Base-by-base conservation (phyloP, 2,888 invertebrate species). In the Aphidoletes aphidimyza region DNA sequence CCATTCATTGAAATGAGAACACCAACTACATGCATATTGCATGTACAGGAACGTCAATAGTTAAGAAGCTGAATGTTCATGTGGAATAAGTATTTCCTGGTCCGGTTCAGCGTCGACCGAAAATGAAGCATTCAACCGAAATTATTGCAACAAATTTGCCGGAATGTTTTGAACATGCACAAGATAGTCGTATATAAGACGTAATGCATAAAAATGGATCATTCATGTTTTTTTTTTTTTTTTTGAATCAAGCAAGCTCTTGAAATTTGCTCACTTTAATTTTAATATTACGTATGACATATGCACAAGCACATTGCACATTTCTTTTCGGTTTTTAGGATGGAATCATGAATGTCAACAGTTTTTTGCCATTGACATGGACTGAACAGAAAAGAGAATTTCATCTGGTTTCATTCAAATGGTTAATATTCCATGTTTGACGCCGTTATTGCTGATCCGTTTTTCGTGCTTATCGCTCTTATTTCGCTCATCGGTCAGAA, bases 1-100 rank as follows among this genome's bases (percentile, higher is more conserved):
- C 9, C 69, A 69, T 6, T 17, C 54, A 69, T 30, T 30, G 69
- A 69, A 69, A 69, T 69, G 69, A 14, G 69, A 69, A 30, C 69
- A 30, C 69, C n/a, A 30, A 69, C 8, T 34, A 30, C 69, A 69
- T 30, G 69, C 30, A 69, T 6, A 8, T 14, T 14, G 34, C 34
- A 30, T 30, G 9, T 69, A 30, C 3, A 26, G 54, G 22, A 22
- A 54, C n/a, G n/a, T n/a, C n/a, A n/a, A n/a, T n/a, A n/a, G n/a
- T n/a, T n/a, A n/a, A n/a, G n/a, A n/a, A n/a, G n/a, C n/a, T n/a
- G n/a, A 69, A 30, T 26, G 30, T 34, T 69, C 69, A 69, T 69
- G 69, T 30, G 69, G 69, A 69, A 69, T 30, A 69, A 69, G 69
- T 30, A 69, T 69, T 69, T 69, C 30, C 69, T 11, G 69, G 69